Conservation (phyloP, 2,888 invertebrate genomes). For the Microctonus brassicae region DNA sequence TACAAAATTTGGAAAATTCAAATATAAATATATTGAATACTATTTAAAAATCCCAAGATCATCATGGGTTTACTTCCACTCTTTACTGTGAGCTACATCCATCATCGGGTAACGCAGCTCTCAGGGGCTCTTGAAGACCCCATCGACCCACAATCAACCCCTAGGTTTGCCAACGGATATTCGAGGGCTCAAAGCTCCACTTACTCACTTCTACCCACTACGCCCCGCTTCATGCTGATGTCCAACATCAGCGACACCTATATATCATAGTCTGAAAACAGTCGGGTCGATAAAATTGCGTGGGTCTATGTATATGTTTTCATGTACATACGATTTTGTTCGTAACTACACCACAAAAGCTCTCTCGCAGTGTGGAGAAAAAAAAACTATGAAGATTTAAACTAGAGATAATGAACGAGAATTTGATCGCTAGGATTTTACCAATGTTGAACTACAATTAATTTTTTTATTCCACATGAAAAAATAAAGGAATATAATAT, state of each 20-base stretch:
- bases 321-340: not conserved
- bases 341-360: not conserved
- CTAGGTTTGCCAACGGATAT: constrained; percentile 17
- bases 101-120: constrained; percentile 15
- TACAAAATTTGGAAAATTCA: no score
- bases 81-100: not conserved
- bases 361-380: not conserved
- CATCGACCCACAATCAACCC: not conserved
- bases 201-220: not conserved
- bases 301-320: not conserved
- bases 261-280: not conserved
- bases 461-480: no score
- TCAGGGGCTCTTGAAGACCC: constrained; percentile 20
- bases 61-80: not conserved
- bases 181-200: constrained; percentile 8
- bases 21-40: not conserved
- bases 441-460: constrained; percentile 20
- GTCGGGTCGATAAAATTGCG: not conserved
- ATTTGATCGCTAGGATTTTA: constrained; percentile 24
- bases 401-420: no score
- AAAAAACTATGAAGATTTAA: no score
- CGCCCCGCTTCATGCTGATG: not conserved
- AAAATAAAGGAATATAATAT: not conserved
- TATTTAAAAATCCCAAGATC: not conserved
- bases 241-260: not conserved